Evolutionary conservation across 2,888 invertebrate species (phyloP).

Genomic region (Odontomyia ornata): DNA sequence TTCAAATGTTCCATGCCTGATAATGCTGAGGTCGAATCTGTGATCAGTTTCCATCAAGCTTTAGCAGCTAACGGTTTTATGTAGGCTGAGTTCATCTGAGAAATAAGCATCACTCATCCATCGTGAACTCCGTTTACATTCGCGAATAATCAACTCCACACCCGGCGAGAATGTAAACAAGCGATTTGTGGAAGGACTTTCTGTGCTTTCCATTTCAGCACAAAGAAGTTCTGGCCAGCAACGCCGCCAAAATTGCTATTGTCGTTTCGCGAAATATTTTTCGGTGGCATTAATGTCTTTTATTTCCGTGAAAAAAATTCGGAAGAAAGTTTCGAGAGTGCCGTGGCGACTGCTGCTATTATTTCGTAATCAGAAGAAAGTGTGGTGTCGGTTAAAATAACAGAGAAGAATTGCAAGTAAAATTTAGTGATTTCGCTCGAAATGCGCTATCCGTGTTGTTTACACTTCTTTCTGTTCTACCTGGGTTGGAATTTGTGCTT

Average conservation of each 20-base stretch:
- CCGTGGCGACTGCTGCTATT: not conserved
- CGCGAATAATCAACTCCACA: not conserved
- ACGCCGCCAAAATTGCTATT: not conserved
- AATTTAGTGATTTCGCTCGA: constrained; percentile 7
- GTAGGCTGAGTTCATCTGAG: constrained; percentile 24
- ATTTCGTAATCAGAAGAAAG: constrained; percentile 41
- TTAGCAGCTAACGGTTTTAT: constrained; percentile 36
- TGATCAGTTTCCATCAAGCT: constrained; percentile 42
- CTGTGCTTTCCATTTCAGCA: not conserved
- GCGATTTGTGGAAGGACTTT: not conserved
- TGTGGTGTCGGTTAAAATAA: constrained; percentile 32
- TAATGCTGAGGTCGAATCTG: constrained; percentile 31
- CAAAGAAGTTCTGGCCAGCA: not conserved
- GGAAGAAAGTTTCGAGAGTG: constrained; percentile 40
- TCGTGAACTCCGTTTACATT: not conserved
- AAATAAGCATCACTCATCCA: not conserved
- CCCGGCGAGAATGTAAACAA: constrained; percentile 38
- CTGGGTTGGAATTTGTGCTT: not conserved
- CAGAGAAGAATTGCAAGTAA: not conserved
- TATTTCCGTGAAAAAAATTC: constrained; percentile 35
- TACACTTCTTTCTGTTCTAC: constrained; percentile 15
- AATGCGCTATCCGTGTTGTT: constrained; percentile 35
- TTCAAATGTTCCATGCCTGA: constrained; percentile 34
- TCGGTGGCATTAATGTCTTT: constrained; percentile 35
- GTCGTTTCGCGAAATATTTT: constrained; percentile 3